A percentile compares a stretch with the other conserved stretches of the same genome.
These are phyloP conservation scores for Netelia fuscicornis DNA, from an alignment of 2,888 invertebrate genomes.

Conservation along the genomic window DNA sequence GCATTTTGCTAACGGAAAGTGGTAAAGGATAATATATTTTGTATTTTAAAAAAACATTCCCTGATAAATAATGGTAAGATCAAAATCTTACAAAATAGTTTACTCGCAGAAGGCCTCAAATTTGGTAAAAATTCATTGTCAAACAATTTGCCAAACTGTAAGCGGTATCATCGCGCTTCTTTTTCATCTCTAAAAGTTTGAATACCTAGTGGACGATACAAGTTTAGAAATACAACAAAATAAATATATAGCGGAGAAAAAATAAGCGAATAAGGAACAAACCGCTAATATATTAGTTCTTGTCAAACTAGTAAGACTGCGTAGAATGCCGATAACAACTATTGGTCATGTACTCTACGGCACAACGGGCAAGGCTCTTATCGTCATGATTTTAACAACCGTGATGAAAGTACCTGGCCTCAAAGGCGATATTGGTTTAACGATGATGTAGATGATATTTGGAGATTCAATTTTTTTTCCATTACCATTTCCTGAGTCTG, in stretches of 20 bases:
- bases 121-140: no score
- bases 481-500: no score
- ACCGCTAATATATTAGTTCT: neutral
- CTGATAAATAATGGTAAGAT: neutral
- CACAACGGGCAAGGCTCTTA: conserved; percentile 39
- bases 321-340: conserved; percentile 39
- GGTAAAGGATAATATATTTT: neutral
- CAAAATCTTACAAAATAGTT: neutral
- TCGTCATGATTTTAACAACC: conserved; percentile 55
- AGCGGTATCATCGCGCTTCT: no score
- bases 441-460: neutral
- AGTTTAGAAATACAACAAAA: no score
- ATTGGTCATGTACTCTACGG: neutral
- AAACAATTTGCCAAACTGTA: no score
- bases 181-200: no score
- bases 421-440: conserved; percentile 32
- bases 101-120: neutral
- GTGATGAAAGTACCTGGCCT: conserved; percentile 56
- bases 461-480: neutral
- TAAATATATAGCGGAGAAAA: no score
- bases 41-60: neutral
- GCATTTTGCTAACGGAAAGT: neutral
- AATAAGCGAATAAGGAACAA: neutral
- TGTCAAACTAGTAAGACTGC: conserved; percentile 7
- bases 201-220: no score